Evolutionary conservation across 2,888 invertebrate species (phyloP), one percentile per base, ranked within the genome.

Genomic region (Archaeoteleia sp.): DNA sequence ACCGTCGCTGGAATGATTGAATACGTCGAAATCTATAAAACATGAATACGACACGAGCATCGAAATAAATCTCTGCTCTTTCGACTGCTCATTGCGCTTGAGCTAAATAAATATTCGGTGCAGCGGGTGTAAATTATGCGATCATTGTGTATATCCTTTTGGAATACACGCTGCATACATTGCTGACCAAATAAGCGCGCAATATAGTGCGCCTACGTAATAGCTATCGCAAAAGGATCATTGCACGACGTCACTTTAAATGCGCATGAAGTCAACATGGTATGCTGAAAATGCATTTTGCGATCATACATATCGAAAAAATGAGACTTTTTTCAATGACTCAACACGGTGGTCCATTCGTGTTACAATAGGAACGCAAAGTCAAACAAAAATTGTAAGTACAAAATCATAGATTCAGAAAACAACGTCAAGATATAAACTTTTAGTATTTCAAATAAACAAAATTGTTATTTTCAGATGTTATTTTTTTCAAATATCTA

Each of bases 41-140:
- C 23, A 7, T 12, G 10, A 29, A 37, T 34, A 39, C 35, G 14
- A 40, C 51, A 27, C n/a, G 48, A n/a, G 29, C 25, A 13, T 30
- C 12, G 49, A 34, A 57, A 57, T 51, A 58, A 65, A 58, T 65
- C 65, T 57, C 14, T 0, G 9, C 1, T 25, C 34, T 65, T 66
- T 58, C 66, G 23, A 43, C 43, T 42, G 37, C 29, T 30, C 35
- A 58, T 57, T 57, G 48, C 62, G 23, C 48, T 14, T 20, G 23
- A 45, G 57, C 29, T 39, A 43, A 46, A 66, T 66, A 66, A 66
- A 66, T 43, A 60, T 48, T 53, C 23, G 34, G 34, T 49, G 45
- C 39, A 48, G 35, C 54, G 30, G 55, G 67, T 54, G 67, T 67
- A 58, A 67, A 67, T 60, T 67, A 67, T 67, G 55, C 25, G 48